Percentiles rank a stretch among this genome's conserved stretches.
Conservation (phyloP, 2,797 vertebrate genomes). For the Helostoma temminkii region DNA sequence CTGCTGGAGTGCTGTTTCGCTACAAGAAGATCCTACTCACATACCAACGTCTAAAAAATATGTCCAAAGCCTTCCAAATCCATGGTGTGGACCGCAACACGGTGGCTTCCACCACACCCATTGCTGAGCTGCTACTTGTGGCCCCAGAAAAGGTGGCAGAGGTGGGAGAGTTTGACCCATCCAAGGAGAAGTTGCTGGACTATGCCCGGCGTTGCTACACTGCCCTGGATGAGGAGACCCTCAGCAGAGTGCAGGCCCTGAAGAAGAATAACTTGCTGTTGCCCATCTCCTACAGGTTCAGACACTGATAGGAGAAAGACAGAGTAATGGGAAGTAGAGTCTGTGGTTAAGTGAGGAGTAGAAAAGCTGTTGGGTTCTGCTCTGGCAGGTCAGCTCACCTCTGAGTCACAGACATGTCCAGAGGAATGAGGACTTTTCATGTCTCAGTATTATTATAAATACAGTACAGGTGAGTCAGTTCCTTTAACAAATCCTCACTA, state of each 20-base stretch:
- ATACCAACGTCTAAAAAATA: slow-evolving; percentile 93
- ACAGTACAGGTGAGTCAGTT: neutral
- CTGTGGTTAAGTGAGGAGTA: slow-evolving; percentile 30
- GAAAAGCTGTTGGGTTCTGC: slow-evolving; percentile 35
- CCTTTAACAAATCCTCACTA: slow-evolving; percentile 29
- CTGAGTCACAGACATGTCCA: slow-evolving; percentile 9
- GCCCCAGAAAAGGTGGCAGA: slow-evolving; percentile 92
- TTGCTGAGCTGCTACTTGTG: slow-evolving; percentile 92
- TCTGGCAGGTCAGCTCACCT: slow-evolving; percentile 50
- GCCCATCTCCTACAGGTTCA: slow-evolving; percentile 94
- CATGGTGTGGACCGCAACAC: slow-evolving; percentile 94
- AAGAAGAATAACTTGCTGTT: slow-evolving; percentile 94
- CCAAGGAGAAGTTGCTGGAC: slow-evolving; percentile 92
- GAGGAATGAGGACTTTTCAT: slow-evolving; percentile 21
- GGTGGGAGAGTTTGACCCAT: slow-evolving; percentile 92
- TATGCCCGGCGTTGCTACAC: slow-evolving; percentile 93
- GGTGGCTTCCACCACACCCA: slow-evolving; percentile 92
- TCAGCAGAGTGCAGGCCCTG: slow-evolving; percentile 91
- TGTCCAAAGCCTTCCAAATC: slow-evolving; percentile 94
- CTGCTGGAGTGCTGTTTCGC: slow-evolving; percentile 92
- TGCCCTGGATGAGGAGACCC: slow-evolving; percentile 90
- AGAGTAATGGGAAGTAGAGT: slow-evolving; percentile 9
- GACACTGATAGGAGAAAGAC: slow-evolving; percentile 79
- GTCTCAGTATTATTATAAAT: slow-evolving; percentile 22
- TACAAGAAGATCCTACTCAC: slow-evolving; percentile 95